Base-by-base conservation (phyloP, 2,113 vertebrate species). In the Callospermophilus lateralis region DNA sequence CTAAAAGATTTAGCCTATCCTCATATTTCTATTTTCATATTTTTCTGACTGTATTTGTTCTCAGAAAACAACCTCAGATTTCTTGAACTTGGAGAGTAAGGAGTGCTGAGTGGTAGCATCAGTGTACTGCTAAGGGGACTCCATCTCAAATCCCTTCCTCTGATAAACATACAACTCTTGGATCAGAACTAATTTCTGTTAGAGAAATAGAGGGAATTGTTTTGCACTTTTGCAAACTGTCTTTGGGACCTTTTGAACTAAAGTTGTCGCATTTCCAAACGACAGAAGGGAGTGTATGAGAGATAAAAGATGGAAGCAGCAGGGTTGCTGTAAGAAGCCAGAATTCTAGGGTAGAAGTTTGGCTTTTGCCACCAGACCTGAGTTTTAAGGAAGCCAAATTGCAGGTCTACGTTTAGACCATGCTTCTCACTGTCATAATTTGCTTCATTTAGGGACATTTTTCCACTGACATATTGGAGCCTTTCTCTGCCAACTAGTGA, bases 401-500 rank as follows among this genome's bases (percentile, higher is more conserved):
- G 9, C n/a, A 83, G 32, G 15, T 65, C 39, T 94, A 68, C 9
- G 15, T 85, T 96, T 83, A 94, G 28, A 83, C 4, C 15, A 34
- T 72, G 34, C 20, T 84, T 91, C 22, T 86, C 37, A 58, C 16
- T 84, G 61, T 53, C 65, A 61, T 96, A 88, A 86, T 95, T 87
- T 93, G 87, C 74, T 97, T 95, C 58, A 37, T 81, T 90, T 94
- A 26, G 61, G 72, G 74, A 87, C 30, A 32, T 89, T 91, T 93
- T 96, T 80, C 30, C 39, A 42, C 68, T 91, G 89, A 94, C 89
- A 95, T 93, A 86, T 93, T 97, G 78, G n/a, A 68, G 89, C 32
- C 13, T 96, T 91, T 94, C 34, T 95, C 90, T 96, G 94, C 93
- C 96, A 95, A 20, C 15, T 84, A 61, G 37, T 28, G 89, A 94